Conservation (phyloP, 2,888 invertebrate genomes). For the Tanytarsus gracilentus region DNA sequence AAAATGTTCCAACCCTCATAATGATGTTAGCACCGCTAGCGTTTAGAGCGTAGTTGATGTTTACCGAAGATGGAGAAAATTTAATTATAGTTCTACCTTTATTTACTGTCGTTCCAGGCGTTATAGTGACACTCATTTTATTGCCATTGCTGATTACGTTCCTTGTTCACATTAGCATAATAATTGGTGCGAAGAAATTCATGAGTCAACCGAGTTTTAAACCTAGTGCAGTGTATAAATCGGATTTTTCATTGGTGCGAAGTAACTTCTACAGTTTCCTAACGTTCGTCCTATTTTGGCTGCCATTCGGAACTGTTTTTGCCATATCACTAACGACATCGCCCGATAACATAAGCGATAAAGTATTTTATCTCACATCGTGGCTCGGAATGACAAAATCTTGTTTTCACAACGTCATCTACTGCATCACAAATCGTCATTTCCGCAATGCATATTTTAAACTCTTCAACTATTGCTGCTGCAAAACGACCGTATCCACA, state of each 20-base stretch:
- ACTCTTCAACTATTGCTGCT: conserved; percentile 70
- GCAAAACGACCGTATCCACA: conserved; percentile 63
- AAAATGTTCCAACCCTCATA: background rate
- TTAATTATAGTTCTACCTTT: background rate
- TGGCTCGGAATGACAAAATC: conserved; percentile 64
- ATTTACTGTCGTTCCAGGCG: conserved; percentile 33
- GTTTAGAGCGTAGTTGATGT: too few species aligned
- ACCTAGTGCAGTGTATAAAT: conserved; percentile 52
- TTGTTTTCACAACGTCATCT: conserved; percentile 56
- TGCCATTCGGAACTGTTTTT: conserved; percentile 56
- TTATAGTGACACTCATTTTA: conserved; percentile 50
- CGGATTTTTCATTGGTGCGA: conserved; percentile 53
- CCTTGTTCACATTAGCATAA: conserved; percentile 47
- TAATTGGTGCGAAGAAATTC: conserved; percentile 46
- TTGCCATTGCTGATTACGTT: conserved; percentile 51
- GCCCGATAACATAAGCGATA: conserved; percentile 44
- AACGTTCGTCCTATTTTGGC: conserved; percentile 56
- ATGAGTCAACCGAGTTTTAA: conserved; percentile 51
- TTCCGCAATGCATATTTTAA: conserved; percentile 63
- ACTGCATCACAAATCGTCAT: conserved; percentile 55
- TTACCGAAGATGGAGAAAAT: too few species aligned
- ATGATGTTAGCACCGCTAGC: background rate
- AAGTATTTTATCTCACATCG: conserved; percentile 55
- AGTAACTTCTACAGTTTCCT: conserved; percentile 57
- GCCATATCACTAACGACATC: conserved; percentile 44